Evolutionary conservation across 92 coral and sea anemone genomes (phyloP).

Genomic region (Desmophyllum pertusum): DNA sequence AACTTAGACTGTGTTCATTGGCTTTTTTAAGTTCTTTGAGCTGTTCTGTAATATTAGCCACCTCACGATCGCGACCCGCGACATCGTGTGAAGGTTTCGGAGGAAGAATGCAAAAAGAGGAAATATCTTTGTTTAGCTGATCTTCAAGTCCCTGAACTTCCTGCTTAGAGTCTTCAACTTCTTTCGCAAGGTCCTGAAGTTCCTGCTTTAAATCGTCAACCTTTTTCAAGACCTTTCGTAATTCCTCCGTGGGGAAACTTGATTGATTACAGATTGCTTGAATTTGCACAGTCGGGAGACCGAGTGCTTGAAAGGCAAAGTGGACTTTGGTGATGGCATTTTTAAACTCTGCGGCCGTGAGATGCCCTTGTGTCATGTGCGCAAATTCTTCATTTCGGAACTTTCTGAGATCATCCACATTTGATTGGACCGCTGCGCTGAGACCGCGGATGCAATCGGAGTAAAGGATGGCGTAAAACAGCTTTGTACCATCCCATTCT

Average conservation of each 20-base stretch:
- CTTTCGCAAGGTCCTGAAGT: neutral
- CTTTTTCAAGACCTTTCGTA: too few relatives aligned
- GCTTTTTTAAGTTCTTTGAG: too few relatives aligned
- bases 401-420: too few relatives aligned
- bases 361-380: conserved; percentile 34
- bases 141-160: too few relatives aligned
- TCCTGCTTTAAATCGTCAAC: conserved; percentile 1
- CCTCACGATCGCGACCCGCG: too few relatives aligned
- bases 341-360: too few relatives aligned
- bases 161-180: too few relatives aligned
- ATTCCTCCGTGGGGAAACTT: conserved; percentile 30
- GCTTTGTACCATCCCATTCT: conserved; percentile 64
- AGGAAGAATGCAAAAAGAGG: neutral
- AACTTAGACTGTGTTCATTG: too few relatives aligned
- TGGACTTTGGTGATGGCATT: conserved; percentile 8
- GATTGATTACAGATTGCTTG: conserved; percentile 37
- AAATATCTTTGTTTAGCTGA: neutral
- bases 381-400: conserved; percentile 51
- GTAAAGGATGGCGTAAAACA: conserved; percentile 54
- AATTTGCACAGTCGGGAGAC: conserved; percentile 22
- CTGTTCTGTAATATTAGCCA: too few relatives aligned
- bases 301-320: neutral
- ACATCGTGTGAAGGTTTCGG: too few relatives aligned
- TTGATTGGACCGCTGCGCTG: conserved; percentile 9
- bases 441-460: conserved; percentile 35